phyloP scores from a whole-genome alignment of 1,140 invertebrate species.

The Battus philenor region DNA sequence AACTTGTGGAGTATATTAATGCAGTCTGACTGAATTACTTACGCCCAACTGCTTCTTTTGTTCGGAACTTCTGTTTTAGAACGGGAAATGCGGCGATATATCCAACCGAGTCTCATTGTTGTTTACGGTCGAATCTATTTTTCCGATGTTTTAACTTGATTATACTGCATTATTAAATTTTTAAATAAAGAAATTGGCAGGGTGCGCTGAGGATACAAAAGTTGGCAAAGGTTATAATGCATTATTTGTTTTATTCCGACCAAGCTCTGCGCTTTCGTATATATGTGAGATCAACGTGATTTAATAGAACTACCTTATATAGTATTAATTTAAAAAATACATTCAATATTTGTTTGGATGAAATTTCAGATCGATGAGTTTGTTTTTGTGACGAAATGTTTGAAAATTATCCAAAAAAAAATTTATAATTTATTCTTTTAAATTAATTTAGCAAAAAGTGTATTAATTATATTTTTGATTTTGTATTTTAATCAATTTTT shows the following conservation, averaged over 20 bases:
- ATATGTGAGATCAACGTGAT: too few species aligned
- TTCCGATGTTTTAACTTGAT: neutral
- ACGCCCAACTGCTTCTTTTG: conserved; percentile 42
- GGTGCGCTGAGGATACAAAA: conserved; percentile 1
- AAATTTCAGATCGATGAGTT: too few species aligned
- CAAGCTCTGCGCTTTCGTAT: too few species aligned
- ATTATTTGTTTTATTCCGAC: conserved; percentile 7
- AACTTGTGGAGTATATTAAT: conserved; percentile 55
- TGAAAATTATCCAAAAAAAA: too few species aligned
- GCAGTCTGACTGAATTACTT: conserved; percentile 44
- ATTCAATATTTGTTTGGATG: too few species aligned
- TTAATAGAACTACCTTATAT: too few species aligned
- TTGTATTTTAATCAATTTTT: too few species aligned
- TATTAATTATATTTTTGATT: too few species aligned
- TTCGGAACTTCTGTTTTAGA: conserved; percentile 18
- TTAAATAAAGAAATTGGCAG: conserved; percentile 8
- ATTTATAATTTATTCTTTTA: too few species aligned
- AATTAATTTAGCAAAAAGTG: too few species aligned
- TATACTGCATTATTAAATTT: conserved; percentile 1
- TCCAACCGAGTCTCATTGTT: conserved; percentile 10
- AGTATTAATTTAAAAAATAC: too few species aligned
- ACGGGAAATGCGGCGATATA: conserved; percentile 14
- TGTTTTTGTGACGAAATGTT: too few species aligned
- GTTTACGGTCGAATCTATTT: neutral
- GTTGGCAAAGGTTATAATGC: conserved; percentile 5